A percentile compares a stretch with the other conserved stretches of the same genome.
phyloP scores from a whole-genome alignment of 2,888 invertebrate genomes.

The Trichopria drosophilae region DNA sequence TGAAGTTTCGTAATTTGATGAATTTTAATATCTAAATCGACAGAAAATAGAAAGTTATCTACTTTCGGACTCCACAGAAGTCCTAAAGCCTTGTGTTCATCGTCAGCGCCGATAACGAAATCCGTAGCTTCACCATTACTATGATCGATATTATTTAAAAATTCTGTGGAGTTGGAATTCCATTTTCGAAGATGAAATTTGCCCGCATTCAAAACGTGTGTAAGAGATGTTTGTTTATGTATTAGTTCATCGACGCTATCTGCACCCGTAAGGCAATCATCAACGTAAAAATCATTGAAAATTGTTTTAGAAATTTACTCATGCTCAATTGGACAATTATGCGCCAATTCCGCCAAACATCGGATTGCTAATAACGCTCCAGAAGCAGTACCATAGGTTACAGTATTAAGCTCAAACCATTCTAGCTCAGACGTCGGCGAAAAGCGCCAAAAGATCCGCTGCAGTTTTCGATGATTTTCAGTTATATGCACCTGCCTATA shows the following conservation, averaged over 20 bases:
- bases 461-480: conserved; percentile 19
- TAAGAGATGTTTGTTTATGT: no score
- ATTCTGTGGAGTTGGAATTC: no score
- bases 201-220: no score
- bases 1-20: neutral
- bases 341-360: neutral
- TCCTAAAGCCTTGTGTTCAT: no score
- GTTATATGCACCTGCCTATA: conserved; percentile 25
- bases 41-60: conserved; percentile 17
- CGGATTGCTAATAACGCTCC: neutral
- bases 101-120: neutral
- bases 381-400: conserved; percentile 2
- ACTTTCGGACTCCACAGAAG: no score
- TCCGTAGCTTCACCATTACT: no score
- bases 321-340: neutral
- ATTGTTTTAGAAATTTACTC: conserved; percentile 30
- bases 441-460: conserved; percentile 39
- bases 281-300: conserved; percentile 40
- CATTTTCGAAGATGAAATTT: no score
- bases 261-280: conserved; percentile 39
- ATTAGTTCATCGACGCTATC: conserved; percentile 29
- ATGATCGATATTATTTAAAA: no score
- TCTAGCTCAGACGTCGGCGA: conserved; percentile 5
- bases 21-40: neutral
- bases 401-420: conserved; percentile 2